These are phyloP conservation scores for Rosalia funebris DNA, from an alignment of 2,888 invertebrate genomes.

Conservation along the genomic window DNA sequence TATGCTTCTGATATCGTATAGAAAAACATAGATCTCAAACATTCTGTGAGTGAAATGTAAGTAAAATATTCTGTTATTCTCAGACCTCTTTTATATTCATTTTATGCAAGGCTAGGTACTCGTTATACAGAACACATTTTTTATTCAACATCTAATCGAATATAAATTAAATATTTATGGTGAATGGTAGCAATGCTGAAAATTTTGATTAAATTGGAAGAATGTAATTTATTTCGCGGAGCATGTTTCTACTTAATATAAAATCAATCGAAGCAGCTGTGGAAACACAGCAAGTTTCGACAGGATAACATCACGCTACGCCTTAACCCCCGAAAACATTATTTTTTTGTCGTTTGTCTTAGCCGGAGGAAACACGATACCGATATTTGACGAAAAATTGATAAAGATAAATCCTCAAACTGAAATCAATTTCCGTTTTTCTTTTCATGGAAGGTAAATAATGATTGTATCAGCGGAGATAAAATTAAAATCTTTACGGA, in stretches of 20 bases:
- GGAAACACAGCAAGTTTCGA: constrained; percentile 37
- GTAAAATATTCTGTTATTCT: background rate
- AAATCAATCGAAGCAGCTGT: constrained; percentile 42
- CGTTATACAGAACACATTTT: background rate
- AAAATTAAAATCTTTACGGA: background rate
- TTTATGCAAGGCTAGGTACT: background rate
- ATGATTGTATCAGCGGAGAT: background rate
- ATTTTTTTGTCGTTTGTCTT: constrained; percentile 43
- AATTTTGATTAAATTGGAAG: constrained; percentile 11
- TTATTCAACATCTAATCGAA: constrained; percentile 1
- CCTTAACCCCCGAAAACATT: constrained; percentile 37
- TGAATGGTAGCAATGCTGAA: constrained; percentile 7
- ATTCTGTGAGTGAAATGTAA: background rate
- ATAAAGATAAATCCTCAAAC: constrained; percentile 24
- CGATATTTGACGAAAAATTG: constrained; percentile 31
- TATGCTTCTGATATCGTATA: no score
- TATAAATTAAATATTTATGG: constrained; percentile 8
- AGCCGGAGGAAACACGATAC: constrained; percentile 21
- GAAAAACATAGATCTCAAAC: no score
- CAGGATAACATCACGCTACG: constrained; percentile 36
- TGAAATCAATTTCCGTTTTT: constrained; percentile 17
- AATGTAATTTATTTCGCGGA: constrained; percentile 26
- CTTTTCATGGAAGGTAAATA: background rate
- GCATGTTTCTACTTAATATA: constrained; percentile 33
- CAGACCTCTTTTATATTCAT: background rate